Evolutionary conservation across 2,888 invertebrate genomes (phyloP), one percentile per base, ranked within the genome.

Genomic region (Cyclophora albipunctata): DNA sequence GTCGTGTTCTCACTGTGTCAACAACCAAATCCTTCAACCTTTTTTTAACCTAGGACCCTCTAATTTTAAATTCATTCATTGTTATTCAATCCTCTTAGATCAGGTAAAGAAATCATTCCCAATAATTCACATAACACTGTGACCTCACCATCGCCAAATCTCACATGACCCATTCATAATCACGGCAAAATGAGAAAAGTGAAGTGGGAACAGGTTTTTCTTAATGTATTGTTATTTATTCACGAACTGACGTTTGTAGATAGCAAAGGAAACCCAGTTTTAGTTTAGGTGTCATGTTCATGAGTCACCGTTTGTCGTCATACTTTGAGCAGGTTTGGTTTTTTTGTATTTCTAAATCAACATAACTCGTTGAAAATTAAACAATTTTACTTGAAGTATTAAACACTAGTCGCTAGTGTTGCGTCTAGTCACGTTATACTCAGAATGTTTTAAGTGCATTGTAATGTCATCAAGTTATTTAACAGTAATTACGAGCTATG

Each of bases 1-100:
- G 79, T 78, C 75, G 68, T 73, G 66, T 77, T 79, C 78, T 73
- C 67, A 59, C 69, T 71, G 71, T 55, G 64, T 60, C 51, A 63
- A 64, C 53, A 64, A 61, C 5, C 60, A 63, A 64, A 64, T 69
- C 58, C 66, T 72, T 66, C 69, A 66, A 66, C 67, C 60, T 68
- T 71, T 75, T 76, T 62, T 57, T 57, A 50, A 60, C 55, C 52
- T 62, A 63, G 58, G 63, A 51, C 54, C 47, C 48, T 47, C 40
- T 55, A 48, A 52, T 59, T 64, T 59, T 57, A 61, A 63, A 63
- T 67, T 67, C 72, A 73, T 73, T 69, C 69, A 67, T 57, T 48
- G 53, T 59, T 66, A 61, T 57, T 57, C 52, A 54, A 54, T 59
- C 53, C 63, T 53, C 53, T 50, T 58, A 56, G 54, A 56, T 44